A percentile compares a stretch with the other conserved stretches of the same genome.
phyloP scores from a whole-genome alignment of 1,140 invertebrate genomes.

The Papilio polytes region DNA sequence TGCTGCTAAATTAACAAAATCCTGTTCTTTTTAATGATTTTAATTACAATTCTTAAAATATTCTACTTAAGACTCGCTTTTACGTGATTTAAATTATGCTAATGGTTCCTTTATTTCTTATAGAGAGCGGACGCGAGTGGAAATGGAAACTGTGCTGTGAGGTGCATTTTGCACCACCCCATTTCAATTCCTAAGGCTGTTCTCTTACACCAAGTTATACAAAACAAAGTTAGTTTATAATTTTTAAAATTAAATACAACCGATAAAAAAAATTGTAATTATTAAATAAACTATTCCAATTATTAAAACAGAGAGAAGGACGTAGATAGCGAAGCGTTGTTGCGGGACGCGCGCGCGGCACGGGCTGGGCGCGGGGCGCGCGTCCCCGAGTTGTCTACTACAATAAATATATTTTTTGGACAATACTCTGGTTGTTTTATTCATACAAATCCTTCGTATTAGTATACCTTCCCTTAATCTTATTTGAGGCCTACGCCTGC shows the following conservation, averaged over 20 bases:
- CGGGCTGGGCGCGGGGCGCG: slow-evolving; percentile 79
- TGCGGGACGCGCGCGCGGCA: slow-evolving; percentile 78
- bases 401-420: slow-evolving; percentile 84
- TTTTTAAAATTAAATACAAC: slow-evolving; percentile 78
- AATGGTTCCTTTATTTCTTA: slow-evolving; percentile 53
- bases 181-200: slow-evolving; percentile 83
- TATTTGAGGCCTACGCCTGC: too few relatives aligned
- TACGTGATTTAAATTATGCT: neutral
- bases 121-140: slow-evolving; percentile 85
- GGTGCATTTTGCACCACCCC: slow-evolving; percentile 81
- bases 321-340: slow-evolving; percentile 82
- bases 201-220: slow-evolving; percentile 84
- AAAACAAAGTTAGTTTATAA: slow-evolving; percentile 83
- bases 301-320: slow-evolving; percentile 82
- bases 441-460: neutral
- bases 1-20: too few relatives aligned
- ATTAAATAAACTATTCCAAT: slow-evolving; percentile 85
- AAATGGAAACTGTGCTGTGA: slow-evolving; percentile 96
- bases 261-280: slow-evolving; percentile 84
- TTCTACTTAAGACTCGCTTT: too few relatives aligned
- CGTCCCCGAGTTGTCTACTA: slow-evolving; percentile 82
- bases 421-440: slow-evolving; percentile 68
- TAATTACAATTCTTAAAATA: too few relatives aligned
- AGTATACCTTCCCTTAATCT: too few relatives aligned
- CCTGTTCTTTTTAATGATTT: too few relatives aligned